phyloP scores from a whole-genome alignment of 37 sponge, comb jelly and placozoan species.

The Beroe ovata region DNA sequence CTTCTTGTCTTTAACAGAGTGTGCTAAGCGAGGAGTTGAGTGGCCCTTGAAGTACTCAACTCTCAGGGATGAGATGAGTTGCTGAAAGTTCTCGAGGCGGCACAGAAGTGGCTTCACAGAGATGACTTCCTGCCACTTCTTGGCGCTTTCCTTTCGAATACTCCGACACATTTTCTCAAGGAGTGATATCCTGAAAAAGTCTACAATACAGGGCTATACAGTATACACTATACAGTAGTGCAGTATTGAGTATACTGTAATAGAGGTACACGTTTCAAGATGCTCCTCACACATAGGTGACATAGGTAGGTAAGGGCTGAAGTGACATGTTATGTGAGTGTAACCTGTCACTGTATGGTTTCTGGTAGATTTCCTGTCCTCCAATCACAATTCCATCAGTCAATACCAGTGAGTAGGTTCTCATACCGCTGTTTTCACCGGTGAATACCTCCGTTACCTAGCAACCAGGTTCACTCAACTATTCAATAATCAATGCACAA shows the following conservation, averaged over 20 bases:
- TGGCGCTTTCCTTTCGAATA: conserved; percentile 19
- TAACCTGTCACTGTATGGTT: conserved; percentile 55
- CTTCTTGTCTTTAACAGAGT: conserved; percentile 44
- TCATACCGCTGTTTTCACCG: conserved; percentile 53
- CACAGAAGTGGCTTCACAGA: conserved; percentile 8
- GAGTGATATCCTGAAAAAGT: conserved; percentile 16
- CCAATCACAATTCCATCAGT: conserved; percentile 61
- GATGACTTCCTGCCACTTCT: conserved; percentile 58
- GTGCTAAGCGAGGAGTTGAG: conserved; percentile 44
- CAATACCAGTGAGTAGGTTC: conserved; percentile 17
- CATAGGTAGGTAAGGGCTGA: too few relatives aligned
- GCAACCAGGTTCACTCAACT: too few relatives aligned
- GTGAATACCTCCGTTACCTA: conserved; percentile 59
- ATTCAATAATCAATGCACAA: too few relatives aligned
- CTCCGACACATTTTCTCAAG: conserved; percentile 31
- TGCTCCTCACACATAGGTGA: too few relatives aligned
- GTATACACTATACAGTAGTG: too few relatives aligned
- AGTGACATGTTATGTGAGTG: too few relatives aligned
- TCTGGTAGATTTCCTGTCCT: conserved; percentile 60
- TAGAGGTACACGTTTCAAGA: too few relatives aligned
- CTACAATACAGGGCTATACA: too few relatives aligned
- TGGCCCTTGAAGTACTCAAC: conserved; percentile 64
- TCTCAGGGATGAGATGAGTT: not conserved
- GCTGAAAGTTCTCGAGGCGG: conserved; percentile 31
- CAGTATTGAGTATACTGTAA: too few relatives aligned